Base-by-base conservation (phyloP, 1,140 invertebrate genomes). In the Diabrotica undecimpunctata region DNA sequence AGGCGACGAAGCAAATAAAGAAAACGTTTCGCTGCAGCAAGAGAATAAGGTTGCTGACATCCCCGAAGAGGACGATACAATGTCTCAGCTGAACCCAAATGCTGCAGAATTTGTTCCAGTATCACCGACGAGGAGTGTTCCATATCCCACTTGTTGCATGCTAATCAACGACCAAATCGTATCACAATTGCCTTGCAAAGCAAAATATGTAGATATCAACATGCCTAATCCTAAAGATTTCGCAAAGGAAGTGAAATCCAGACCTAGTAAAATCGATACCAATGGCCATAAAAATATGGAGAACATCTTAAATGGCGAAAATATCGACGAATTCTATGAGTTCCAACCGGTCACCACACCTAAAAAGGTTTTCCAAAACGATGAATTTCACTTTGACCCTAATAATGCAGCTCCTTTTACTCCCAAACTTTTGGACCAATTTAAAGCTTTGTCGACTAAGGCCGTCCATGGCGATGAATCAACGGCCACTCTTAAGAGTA, bases 91-190 rank as follows among this genome's bases (percentile, higher is more conserved):
- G 69, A 91, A 91, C 78, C 88, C 88, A 0, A 83, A 91, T 62
- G 88, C 89, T 6, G 86, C 86, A 2, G 88, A 89, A 74, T 91
- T 91, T 71, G 81, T 90, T 38, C 86, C 86, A 0, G 78, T 83
- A 10, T 82, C 82, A 9, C 85, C 86, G 2, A 83, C 83, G 13
- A 75, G 79, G n/a, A 80, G 79, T 36, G 76, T 80, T 0, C 75
- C 69, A 38, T 74, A 78, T 5, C 76, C 70, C 11, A 67, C 66
- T 13, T 74, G 70, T 66, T 55, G 66, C 55, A 54, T 66, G 9
- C 71, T 78, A 6, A 64, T 78, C 0, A 72, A 82, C 64, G 75
- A 81, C 3, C 77, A 81, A 35, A 77, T 86, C 7, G 76, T 88
- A 12, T 79, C 87, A 3, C 86, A 87, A 65, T 88, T 87, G 0